Conservation (phyloP, 64 coral and sea anemone genomes). For the Stichodactyla helianthus region DNA sequence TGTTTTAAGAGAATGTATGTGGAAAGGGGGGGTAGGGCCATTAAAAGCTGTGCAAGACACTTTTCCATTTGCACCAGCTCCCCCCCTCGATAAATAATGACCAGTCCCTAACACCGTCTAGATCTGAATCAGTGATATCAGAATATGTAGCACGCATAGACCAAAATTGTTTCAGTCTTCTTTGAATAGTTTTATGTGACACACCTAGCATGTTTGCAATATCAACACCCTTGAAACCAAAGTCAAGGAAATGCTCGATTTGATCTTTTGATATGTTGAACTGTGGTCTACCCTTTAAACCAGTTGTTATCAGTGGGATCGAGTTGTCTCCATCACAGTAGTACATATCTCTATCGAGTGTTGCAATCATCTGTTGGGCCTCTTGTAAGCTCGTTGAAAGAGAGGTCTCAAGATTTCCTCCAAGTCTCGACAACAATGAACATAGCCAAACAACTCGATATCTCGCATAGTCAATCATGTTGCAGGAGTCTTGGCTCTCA, state of each 20-base stretch:
- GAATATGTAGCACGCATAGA: neutral
- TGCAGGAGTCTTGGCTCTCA: no score
- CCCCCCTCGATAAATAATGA: no score
- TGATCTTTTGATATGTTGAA: slow-evolving; percentile 44
- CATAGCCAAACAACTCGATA: no score
- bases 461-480: no score
- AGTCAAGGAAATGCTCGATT: slow-evolving; percentile 25
- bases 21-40: no score
- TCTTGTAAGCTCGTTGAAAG: no score
- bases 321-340: neutral
- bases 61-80: no score
- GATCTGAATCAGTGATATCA: neutral
- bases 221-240: slow-evolving; percentile 50
- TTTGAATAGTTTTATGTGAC: slow-evolving; percentile 22
- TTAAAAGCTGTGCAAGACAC: no score
- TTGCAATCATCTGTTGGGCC: slow-evolving; percentile 26
- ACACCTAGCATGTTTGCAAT: slow-evolving; percentile 49
- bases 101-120: neutral
- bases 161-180: slow-evolving; percentile 29
- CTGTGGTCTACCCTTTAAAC: slow-evolving; percentile 32
- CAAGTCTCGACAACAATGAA: no score
- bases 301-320: slow-evolving; percentile 10
- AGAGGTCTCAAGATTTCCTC: no score
- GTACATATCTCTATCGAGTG: slow-evolving; percentile 3
- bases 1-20: no score